Evolutionary conservation across 2,113 vertebrate genomes (phyloP).

Genomic region (Gobio gobio): DNA sequence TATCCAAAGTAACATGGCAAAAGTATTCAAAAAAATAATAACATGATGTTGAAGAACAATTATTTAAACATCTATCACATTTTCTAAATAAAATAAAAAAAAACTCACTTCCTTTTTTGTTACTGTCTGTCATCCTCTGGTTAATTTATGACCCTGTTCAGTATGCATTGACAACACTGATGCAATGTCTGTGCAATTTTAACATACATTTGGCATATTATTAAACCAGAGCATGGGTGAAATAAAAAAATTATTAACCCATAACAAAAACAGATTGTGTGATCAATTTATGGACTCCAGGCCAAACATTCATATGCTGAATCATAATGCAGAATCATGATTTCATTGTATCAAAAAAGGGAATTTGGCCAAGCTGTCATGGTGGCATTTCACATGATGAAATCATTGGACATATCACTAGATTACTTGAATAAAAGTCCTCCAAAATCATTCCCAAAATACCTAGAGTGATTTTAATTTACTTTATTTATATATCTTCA

Average conservation of each 20-base stretch:
- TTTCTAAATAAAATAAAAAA: not conserved
- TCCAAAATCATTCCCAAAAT: not conserved
- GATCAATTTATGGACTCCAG: not conserved
- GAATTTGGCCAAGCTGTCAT: not conserved
- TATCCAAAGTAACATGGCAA: not conserved
- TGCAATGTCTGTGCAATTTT: slow-evolving; percentile 18
- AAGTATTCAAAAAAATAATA: not conserved
- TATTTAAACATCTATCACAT: not conserved
- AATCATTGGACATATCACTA: not conserved
- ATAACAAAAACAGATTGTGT: not conserved
- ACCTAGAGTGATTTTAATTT: not conserved
- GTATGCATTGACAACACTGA: not conserved
- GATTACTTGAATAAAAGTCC: not conserved
- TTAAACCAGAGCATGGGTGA: not conserved
- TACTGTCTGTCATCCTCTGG: not conserved
- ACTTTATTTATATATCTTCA: not conserved
- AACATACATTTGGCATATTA: slow-evolving; percentile 10
- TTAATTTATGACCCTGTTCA: not conserved
- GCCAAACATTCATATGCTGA: not conserved
- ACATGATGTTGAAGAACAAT: too few relatives aligned
- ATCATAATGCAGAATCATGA: not conserved
- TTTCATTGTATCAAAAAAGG: not conserved
- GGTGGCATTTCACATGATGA: slow-evolving; percentile 9
- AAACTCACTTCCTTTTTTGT: not conserved
- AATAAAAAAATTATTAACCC: not conserved